Conservation (phyloP, 1,140 invertebrate species). For the Drosophila grimshawi region DNA sequence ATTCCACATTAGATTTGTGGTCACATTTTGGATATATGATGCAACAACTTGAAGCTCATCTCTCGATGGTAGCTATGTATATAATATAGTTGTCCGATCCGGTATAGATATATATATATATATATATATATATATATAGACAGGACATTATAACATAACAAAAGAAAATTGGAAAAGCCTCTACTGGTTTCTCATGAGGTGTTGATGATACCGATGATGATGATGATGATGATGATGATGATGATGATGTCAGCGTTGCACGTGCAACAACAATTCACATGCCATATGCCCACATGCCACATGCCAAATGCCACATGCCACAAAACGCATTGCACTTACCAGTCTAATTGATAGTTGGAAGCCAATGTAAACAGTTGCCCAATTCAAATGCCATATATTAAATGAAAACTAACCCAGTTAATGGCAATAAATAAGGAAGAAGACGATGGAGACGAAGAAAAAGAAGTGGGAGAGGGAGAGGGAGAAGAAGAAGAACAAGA, state of each 20-base stretch:
- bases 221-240: slow-evolving; percentile 48
- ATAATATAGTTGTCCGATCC: too few relatives aligned
- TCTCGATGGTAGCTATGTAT: too few relatives aligned
- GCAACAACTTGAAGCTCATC: too few relatives aligned
- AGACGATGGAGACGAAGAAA: neutral
- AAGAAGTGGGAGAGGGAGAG: neutral
- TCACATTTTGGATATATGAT: too few relatives aligned
- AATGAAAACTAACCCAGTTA: slow-evolving; percentile 46
- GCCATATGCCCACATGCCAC: slow-evolving; percentile 13
- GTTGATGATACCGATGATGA: slow-evolving; percentile 24
- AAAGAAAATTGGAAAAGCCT: too few relatives aligned
- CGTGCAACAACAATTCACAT: slow-evolving; percentile 17
- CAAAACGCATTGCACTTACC: slow-evolving; percentile 6
- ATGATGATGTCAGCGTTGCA: slow-evolving; percentile 66
- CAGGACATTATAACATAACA: too few relatives aligned
- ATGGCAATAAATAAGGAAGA: slow-evolving; percentile 11
- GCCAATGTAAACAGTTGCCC: slow-evolving; percentile 25
- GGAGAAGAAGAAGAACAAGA: neutral
- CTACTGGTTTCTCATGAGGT: neutral
- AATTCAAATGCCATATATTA: slow-evolving; percentile 38
- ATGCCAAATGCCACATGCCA: slow-evolving; percentile 35
- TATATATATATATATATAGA: too few relatives aligned
- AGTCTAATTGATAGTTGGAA: neutral
- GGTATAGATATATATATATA: too few relatives aligned
- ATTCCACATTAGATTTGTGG: too few relatives aligned